Evolutionary conservation across 2,888 invertebrate genomes (phyloP).

Genomic region (Baccha elongata): DNA sequence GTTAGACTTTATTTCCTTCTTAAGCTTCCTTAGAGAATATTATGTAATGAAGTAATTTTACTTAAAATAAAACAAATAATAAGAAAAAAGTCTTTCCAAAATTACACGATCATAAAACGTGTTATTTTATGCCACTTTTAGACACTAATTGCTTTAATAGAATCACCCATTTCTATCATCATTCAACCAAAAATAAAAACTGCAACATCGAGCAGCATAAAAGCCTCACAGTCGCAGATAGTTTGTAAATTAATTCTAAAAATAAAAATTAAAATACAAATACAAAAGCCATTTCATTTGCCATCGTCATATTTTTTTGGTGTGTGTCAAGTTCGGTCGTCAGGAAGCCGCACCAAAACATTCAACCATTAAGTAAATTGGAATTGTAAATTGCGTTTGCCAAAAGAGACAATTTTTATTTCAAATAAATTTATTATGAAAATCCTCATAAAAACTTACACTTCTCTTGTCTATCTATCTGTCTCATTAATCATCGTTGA

Average conservation of each 20-base stretch:
- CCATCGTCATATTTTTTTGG: neutral
- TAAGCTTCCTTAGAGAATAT: too few species aligned
- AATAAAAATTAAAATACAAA: constrained; percentile 25
- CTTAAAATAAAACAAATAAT: constrained; percentile 9
- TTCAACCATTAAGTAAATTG: neutral
- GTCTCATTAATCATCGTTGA: constrained; percentile 37
- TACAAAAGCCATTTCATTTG: constrained; percentile 4
- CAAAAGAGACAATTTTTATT: constrained; percentile 21
- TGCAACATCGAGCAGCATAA: constrained; percentile 29
- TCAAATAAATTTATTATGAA: constrained; percentile 5
- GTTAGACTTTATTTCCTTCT: too few species aligned
- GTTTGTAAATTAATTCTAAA: constrained; percentile 41
- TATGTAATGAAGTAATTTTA: neutral
- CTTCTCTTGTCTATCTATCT: neutral
- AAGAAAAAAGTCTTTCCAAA: neutral
- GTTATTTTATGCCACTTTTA: constrained; percentile 30
- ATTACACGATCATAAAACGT: constrained; percentile 35
- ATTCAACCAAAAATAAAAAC: constrained; percentile 45
- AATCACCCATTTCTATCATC: constrained; percentile 46
- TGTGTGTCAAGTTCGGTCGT: constrained; percentile 1
- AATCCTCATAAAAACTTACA: neutral
- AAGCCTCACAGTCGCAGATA: neutral
- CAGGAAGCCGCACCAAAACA: constrained; percentile 10
- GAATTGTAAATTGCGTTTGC: constrained; percentile 29
- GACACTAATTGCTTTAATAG: constrained; percentile 44